phyloP scores from a whole-genome alignment of 2,797 vertebrate species.

The Silurus aristotelis region DNA sequence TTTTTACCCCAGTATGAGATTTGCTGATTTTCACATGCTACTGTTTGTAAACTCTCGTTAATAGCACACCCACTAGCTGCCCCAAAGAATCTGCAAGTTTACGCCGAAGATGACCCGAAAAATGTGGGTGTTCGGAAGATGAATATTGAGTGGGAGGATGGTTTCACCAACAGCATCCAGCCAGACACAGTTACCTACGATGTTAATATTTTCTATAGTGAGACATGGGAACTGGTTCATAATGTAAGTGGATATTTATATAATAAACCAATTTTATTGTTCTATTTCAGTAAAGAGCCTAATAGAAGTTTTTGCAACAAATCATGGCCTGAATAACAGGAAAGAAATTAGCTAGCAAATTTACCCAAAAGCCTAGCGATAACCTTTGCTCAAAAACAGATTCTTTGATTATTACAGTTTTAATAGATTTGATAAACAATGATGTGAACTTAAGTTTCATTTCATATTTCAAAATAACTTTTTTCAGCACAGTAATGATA shows the following conservation, averaged over 20 bases:
- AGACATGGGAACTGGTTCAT: conserved; percentile 40
- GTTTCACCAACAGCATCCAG: conserved; percentile 43
- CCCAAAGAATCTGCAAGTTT: conserved; percentile 17
- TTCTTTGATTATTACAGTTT: background rate
- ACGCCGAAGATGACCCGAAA: background rate
- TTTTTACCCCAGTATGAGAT: background rate
- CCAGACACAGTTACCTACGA: conserved; percentile 57
- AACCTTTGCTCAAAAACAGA: background rate
- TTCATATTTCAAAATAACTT: background rate
- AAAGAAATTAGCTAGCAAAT: background rate
- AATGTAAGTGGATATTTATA: conserved; percentile 35
- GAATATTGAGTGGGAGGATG: conserved; percentile 60
- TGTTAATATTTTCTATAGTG: conserved; percentile 56
- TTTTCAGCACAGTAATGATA: background rate
- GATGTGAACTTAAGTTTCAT: background rate
- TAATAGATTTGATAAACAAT: background rate
- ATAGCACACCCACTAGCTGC: conserved; percentile 23
- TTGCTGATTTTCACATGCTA: background rate
- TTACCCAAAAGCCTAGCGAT: background rate
- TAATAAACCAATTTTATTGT: background rate
- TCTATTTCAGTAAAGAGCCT: background rate
- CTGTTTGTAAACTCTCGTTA: conserved; percentile 3
- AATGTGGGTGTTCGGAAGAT: conserved; percentile 36
- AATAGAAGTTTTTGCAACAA: background rate
- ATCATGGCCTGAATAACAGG: background rate